Conservation (phyloP, 2,113 vertebrate species). For the Rhombomys opimus region DNA sequence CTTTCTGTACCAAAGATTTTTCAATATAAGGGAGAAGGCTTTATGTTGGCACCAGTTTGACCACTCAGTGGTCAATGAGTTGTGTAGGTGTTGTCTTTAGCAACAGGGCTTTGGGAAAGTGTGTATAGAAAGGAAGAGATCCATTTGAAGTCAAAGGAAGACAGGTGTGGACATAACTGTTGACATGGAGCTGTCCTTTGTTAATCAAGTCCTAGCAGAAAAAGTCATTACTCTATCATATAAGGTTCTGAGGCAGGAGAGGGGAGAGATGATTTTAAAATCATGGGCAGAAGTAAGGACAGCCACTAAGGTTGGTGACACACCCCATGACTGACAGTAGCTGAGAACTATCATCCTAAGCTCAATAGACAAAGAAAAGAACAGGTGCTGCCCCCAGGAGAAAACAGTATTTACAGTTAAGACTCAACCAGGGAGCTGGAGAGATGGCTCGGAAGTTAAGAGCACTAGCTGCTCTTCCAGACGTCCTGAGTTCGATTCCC, state of each 20-base stretch:
- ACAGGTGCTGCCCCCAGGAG: too few species aligned
- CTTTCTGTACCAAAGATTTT: background rate
- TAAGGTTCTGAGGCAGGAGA: background rate
- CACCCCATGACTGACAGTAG: background rate
- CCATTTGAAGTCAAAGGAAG: slow-evolving; percentile 5
- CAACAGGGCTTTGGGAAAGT: background rate
- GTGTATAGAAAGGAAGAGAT: background rate
- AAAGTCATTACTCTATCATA: background rate
- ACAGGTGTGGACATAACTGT: too few species aligned
- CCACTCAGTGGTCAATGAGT: background rate
- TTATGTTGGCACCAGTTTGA: background rate
- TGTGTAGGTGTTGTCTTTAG: background rate
- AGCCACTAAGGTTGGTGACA: too few species aligned
- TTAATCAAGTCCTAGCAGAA: background rate
- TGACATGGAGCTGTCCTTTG: background rate
- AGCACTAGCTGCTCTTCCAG: background rate
- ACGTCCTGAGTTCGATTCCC: background rate
- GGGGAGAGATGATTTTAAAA: background rate
- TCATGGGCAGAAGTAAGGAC: background rate
- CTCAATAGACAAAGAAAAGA: background rate
- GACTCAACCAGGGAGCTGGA: background rate
- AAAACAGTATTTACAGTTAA: too few species aligned
- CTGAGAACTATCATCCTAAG: background rate
- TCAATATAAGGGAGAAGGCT: background rate
- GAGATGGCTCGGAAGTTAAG: background rate